These are phyloP conservation scores for Spea multiplicata DNA, from an alignment of 2,113 vertebrate species.

Conservation along the genomic window DNA sequence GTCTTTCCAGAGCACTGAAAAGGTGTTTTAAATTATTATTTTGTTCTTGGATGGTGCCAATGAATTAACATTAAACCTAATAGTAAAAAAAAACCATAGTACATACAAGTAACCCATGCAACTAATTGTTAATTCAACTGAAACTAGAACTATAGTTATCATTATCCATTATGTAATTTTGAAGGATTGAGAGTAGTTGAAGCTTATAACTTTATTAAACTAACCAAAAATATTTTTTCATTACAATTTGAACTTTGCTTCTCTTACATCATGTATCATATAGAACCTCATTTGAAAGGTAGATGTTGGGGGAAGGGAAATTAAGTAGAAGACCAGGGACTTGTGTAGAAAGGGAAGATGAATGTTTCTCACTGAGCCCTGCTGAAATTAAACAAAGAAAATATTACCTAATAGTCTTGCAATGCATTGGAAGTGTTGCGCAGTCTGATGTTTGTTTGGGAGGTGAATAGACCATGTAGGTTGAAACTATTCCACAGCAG, in stretches of 20 bases:
- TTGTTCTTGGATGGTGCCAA: neutral
- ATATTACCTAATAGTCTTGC: slow-evolving; percentile 83
- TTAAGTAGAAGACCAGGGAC: slow-evolving; percentile 57
- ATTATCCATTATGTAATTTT: slow-evolving; percentile 1
- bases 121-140: slow-evolving; percentile 2
- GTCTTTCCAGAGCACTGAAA: slow-evolving; percentile 9
- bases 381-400: slow-evolving; percentile 80
- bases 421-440: slow-evolving; percentile 77
- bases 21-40: slow-evolving; percentile 36
- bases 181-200: neutral
- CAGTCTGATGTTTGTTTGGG: slow-evolving; percentile 81
- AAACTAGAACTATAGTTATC: neutral
- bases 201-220: slow-evolving; percentile 14
- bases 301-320: slow-evolving; percentile 1
- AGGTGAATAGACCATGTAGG: slow-evolving; percentile 69
- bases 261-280: neutral
- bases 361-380: slow-evolving; percentile 77
- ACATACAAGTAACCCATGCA: slow-evolving; percentile 17
- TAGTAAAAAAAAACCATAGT: neutral
- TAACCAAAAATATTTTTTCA: neutral
- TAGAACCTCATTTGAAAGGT: neutral
- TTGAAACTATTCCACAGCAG: slow-evolving; percentile 69
- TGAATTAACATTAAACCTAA: slow-evolving; percentile 10
- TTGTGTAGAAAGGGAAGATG: slow-evolving; percentile 67
- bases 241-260: neutral